phyloP scores from a whole-genome alignment of 1,140 invertebrate species.

The Macrobrachium nipponense region DNA sequence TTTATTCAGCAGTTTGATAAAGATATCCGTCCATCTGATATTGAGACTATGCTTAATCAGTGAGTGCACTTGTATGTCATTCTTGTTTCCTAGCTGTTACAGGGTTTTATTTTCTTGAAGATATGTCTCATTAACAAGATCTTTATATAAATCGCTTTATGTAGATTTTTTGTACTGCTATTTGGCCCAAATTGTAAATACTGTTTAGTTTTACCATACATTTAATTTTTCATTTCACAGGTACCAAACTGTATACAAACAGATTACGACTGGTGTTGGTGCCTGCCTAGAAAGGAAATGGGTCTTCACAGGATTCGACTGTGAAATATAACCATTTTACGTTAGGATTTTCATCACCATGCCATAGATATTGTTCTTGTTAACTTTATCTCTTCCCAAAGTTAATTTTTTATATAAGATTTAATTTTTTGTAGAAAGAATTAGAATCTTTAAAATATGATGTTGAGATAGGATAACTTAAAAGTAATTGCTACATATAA shows the following conservation, averaged over 20 bases:
- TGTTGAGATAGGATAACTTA: no score
- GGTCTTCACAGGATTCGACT: constrained; percentile 70
- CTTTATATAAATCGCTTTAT: no score
- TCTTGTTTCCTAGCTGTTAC: no score
- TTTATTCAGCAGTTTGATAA: constrained; percentile 83
- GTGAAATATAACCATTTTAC: constrained; percentile 8
- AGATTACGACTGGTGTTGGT: constrained; percentile 80
- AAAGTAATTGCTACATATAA: no score
- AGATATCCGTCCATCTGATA: constrained; percentile 76
- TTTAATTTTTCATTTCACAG: constrained; percentile 23
- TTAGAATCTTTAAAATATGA: no score
- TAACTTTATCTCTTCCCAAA: background rate
- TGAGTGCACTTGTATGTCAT: constrained; percentile 68
- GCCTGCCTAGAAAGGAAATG: constrained; percentile 83
- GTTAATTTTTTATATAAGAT: no score
- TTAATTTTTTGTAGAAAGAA: no score
- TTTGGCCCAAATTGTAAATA: no score
- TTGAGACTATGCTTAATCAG: constrained; percentile 80
- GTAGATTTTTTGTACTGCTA: no score
- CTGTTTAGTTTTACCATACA: background rate
- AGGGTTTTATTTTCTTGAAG: no score
- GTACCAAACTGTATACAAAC: constrained; percentile 79
- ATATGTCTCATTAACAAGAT: no score
- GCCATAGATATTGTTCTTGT: background rate
- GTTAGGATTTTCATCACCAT: background rate